phyloP scores from a whole-genome alignment of 2,888 invertebrate genomes.

The Leptinotarsa tumamoca region DNA sequence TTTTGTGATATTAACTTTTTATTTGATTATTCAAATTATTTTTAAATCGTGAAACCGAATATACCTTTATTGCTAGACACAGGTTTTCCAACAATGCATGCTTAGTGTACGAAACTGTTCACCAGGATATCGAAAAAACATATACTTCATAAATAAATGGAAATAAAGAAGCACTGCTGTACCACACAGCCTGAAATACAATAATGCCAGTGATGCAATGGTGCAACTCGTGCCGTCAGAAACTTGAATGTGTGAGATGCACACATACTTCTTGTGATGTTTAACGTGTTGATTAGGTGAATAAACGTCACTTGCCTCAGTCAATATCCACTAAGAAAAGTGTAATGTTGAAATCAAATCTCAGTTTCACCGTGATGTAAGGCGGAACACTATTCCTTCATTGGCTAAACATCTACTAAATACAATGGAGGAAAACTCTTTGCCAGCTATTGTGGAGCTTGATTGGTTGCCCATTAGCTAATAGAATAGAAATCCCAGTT shows the following conservation, averaged over 20 bases:
- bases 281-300: not conserved
- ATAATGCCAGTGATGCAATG: slow-evolving; percentile 1
- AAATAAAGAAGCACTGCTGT: not conserved
- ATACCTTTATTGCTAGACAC: not conserved
- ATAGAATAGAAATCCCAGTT: too few species aligned
- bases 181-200: not conserved
- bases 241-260: slow-evolving; percentile 2
- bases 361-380: too few species aligned
- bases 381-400: too few species aligned
- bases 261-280: not conserved
- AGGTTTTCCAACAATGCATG: not conserved
- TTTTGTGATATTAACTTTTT: not conserved
- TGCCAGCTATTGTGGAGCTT: too few species aligned
- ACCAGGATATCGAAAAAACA: not conserved
- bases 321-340: too few species aligned
- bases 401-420: too few species aligned
- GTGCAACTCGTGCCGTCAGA: not conserved
- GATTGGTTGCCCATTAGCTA: too few species aligned
- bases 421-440: too few species aligned
- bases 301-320: too few species aligned
- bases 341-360: too few species aligned
- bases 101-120: not conserved
- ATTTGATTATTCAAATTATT: not conserved
- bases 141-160: not conserved
- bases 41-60: not conserved